phyloP scores from a whole-genome alignment of 2,888 invertebrate genomes.

The Thera britannica region DNA sequence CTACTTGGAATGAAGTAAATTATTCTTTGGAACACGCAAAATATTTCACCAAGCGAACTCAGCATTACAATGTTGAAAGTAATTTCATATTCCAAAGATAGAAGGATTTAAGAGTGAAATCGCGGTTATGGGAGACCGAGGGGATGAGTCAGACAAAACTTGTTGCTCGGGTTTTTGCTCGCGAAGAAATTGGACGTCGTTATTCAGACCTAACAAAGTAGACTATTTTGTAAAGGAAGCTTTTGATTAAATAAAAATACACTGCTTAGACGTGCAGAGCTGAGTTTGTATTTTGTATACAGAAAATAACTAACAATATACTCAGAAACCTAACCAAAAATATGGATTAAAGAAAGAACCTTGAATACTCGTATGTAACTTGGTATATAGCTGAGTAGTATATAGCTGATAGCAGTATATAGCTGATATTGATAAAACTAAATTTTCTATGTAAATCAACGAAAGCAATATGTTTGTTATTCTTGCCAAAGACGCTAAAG shows the following conservation, averaged over 20 bases:
- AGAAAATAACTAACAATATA: not conserved
- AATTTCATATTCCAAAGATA: not conserved
- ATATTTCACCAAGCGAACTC: not conserved
- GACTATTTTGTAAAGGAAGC: constrained; percentile 4
- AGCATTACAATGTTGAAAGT: not conserved
- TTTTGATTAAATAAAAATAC: not conserved
- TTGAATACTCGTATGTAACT: too few relatives aligned
- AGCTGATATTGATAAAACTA: not conserved
- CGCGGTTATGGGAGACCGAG: constrained; percentile 44
- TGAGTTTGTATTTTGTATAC: not conserved
- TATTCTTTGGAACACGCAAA: not conserved
- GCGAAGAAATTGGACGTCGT: constrained; percentile 49
- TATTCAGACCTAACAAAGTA: constrained; percentile 11
- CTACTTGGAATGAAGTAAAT: too few relatives aligned
- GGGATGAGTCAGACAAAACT: constrained; percentile 55
- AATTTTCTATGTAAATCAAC: constrained; percentile 9
- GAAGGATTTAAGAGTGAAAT: not conserved
- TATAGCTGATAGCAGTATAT: not conserved
- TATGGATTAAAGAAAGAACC: too few relatives aligned
- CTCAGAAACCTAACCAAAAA: not conserved
- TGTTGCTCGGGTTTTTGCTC: constrained; percentile 56
- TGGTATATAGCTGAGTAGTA: too few relatives aligned
- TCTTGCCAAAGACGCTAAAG: constrained; percentile 20
- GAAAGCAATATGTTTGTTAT: constrained; percentile 24
- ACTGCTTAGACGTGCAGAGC: not conserved